phyloP scores from a whole-genome alignment of 2,888 invertebrate genomes.

The Itoplectis maculator region DNA sequence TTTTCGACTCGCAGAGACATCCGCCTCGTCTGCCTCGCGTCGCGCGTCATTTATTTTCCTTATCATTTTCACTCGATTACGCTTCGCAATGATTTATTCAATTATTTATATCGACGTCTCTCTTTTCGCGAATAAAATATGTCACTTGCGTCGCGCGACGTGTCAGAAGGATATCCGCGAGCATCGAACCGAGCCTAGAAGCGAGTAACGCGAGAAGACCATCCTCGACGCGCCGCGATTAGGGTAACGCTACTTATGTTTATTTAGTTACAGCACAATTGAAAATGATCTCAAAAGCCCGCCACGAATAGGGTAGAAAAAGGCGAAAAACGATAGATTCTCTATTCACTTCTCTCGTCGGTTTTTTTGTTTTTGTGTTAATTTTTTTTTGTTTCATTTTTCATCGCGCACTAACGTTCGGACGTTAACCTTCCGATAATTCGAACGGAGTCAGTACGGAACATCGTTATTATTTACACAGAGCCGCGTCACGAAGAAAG shows the following conservation, averaged over 20 bases:
- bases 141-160: conserved; percentile 29
- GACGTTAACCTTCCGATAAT: conserved; percentile 16
- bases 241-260: conserved; percentile 53
- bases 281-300: conserved; percentile 78
- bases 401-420: conserved; percentile 24
- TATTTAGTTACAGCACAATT: conserved; percentile 73
- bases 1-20: background rate
- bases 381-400: conserved; percentile 17
- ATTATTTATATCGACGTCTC: conserved; percentile 8
- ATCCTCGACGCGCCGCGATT: conserved; percentile 50
- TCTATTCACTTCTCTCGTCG: conserved; percentile 57
- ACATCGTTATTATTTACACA: conserved; percentile 24
- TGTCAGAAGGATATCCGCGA: conserved; percentile 48
- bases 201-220: conserved; percentile 44
- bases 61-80: conserved; percentile 1
- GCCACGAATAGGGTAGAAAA: conserved; percentile 81
- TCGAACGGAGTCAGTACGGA: conserved; percentile 21
- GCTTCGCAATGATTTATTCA: conserved; percentile 12
- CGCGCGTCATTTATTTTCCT: conserved; percentile 19
- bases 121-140: conserved; percentile 50
- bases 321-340: conserved; percentile 77
- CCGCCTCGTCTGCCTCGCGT: background rate
- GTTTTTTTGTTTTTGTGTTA: conserved; percentile 35
- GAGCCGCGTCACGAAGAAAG: background rate
- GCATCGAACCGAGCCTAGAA: conserved; percentile 47